Evolutionary conservation across 2,797 vertebrate genomes (phyloP).

Genomic region (Toxotes lorentzi): DNA sequence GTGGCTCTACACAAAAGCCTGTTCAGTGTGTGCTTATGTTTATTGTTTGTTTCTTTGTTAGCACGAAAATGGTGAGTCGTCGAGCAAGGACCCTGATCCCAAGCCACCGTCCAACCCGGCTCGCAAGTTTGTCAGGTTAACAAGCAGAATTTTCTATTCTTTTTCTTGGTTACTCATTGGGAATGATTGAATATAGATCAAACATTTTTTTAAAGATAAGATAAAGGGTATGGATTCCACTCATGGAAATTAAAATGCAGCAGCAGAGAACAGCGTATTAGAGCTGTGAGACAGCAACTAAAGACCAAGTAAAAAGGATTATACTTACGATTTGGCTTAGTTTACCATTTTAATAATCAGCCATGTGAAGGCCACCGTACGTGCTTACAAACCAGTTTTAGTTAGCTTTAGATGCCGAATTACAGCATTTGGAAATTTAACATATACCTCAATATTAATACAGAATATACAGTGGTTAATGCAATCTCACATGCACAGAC

Average conservation of each 20-base stretch:
- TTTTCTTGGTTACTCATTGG: background rate
- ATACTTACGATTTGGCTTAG: background rate
- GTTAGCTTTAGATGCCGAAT: background rate
- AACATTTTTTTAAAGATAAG: constrained; percentile 25
- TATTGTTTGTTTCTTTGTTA: constrained; percentile 62
- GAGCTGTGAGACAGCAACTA: background rate
- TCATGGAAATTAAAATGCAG: constrained; percentile 1
- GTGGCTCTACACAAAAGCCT: constrained; percentile 33
- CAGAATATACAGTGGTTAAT: background rate
- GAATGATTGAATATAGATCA: constrained; percentile 11
- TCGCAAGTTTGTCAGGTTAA: constrained; percentile 85
- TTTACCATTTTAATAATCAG: background rate
- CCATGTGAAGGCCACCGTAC: background rate
- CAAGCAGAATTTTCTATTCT: background rate
- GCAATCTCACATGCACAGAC: background rate
- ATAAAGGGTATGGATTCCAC: constrained; percentile 8
- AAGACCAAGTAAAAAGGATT: background rate
- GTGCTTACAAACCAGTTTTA: background rate
- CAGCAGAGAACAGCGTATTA: background rate
- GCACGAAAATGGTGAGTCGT: constrained; percentile 65
- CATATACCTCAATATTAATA: background rate
- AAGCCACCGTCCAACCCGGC: constrained; percentile 48
- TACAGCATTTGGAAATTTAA: background rate
- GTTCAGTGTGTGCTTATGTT: constrained; percentile 13
- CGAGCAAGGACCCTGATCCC: constrained; percentile 50